phyloP scores from a whole-genome alignment of 2,113 vertebrate species.

The Toxotes chatareus region DNA sequence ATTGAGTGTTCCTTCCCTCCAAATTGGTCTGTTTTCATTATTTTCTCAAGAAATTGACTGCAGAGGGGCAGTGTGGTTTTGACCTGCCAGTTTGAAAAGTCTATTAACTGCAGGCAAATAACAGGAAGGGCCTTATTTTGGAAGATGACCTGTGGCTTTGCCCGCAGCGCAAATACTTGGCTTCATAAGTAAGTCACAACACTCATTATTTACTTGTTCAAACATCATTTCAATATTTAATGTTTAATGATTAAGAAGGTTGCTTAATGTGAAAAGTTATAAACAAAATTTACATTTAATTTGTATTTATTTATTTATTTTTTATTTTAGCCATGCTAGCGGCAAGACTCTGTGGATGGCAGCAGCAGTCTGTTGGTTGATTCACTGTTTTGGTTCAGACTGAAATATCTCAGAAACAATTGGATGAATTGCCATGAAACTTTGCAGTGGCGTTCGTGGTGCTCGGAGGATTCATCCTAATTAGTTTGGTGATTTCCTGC shows the following conservation, averaged over 20 bases:
- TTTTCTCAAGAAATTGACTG: neutral
- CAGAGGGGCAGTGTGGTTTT: neutral
- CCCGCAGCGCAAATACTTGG: too few species aligned
- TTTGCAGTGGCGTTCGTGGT: neutral
- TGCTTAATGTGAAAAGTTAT: too few species aligned
- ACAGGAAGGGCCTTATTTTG: neutral
- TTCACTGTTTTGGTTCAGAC: constrained; percentile 4
- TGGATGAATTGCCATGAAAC: neutral
- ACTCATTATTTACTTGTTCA: neutral
- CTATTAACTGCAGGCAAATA: constrained; percentile 9
- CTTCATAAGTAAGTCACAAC: neutral
- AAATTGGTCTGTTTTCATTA: constrained; percentile 20
- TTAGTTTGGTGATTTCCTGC: neutral
- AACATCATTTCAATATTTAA: neutral
- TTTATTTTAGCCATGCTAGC: neutral
- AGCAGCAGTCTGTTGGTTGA: neutral
- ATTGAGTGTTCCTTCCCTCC: constrained; percentile 8
- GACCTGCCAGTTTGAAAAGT: constrained; percentile 2
- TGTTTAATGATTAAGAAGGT: too few species aligned
- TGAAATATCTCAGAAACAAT: neutral
- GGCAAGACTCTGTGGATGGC: neutral
- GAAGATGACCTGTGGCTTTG: neutral
- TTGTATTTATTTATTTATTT: too few species aligned
- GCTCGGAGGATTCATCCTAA: neutral
- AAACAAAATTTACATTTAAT: too few species aligned